These are phyloP conservation scores for Linnaemya tessellans DNA, from an alignment of 2,888 invertebrate species.

Conservation along the genomic window DNA sequence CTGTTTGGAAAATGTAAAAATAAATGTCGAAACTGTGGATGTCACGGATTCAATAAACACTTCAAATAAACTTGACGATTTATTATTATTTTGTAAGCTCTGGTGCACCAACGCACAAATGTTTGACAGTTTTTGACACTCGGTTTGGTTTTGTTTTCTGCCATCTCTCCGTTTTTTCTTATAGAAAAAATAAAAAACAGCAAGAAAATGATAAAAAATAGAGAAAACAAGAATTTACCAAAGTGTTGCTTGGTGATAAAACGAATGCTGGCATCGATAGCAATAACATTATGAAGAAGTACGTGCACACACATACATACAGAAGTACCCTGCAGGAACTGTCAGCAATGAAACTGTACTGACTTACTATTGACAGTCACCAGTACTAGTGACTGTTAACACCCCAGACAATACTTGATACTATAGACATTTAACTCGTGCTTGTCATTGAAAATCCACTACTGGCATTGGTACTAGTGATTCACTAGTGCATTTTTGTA, in stretches of 20 bases:
- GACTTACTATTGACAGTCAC: too few species aligned
- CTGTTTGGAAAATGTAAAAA: conserved; percentile 75
- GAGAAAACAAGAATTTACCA: conserved; percentile 32
- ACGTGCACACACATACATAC: not conserved
- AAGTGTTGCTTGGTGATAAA: conserved; percentile 17
- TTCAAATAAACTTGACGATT: conserved; percentile 83
- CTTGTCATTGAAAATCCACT: too few species aligned
- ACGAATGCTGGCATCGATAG: not conserved
- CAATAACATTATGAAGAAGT: not conserved
- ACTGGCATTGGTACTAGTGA: too few species aligned
- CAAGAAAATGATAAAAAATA: not conserved
- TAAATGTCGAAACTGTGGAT: conserved; percentile 74
- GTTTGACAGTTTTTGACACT: conserved; percentile 74
- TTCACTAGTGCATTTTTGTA: too few species aligned
- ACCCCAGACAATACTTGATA: too few species aligned
- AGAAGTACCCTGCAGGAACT: too few species aligned
- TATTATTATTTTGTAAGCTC: conserved; percentile 77
- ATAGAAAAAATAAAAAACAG: not conserved
- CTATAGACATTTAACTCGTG: too few species aligned
- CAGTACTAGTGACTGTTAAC: too few species aligned
- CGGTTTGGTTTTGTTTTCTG: conserved; percentile 45
- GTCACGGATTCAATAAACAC: conserved; percentile 84
- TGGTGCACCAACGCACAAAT: conserved; percentile 65
- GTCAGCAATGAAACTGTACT: too few species aligned
- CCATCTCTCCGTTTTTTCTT: too few species aligned